A percentile compares a stretch with the other conserved stretches of the same genome.
phyloP scores from a whole-genome alignment of 2,888 invertebrate species.

The Hemithea aestivaria region DNA sequence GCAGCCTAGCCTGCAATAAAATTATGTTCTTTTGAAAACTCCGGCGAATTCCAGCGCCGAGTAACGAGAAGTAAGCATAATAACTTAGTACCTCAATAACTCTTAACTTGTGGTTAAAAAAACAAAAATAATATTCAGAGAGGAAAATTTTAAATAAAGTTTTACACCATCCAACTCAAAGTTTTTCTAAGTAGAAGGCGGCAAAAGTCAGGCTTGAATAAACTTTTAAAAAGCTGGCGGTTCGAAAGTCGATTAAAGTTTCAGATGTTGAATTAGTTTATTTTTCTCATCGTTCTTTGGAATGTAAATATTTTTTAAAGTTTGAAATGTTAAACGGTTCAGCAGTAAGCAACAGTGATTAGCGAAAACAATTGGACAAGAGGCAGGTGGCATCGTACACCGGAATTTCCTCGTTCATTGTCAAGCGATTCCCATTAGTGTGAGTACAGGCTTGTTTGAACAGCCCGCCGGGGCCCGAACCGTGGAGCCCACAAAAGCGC shows the following conservation, averaged over 20 bases:
- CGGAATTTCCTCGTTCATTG: slow-evolving; percentile 65
- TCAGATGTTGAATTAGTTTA: slow-evolving; percentile 18
- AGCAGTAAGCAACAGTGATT: too few relatives aligned
- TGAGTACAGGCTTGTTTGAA: slow-evolving; percentile 29
- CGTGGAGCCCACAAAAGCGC: slow-evolving; percentile 50
- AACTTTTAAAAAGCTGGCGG: slow-evolving; percentile 17
- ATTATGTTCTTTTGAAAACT: slow-evolving; percentile 23
- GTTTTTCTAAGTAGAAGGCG: slow-evolving; percentile 9
- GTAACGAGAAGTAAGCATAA: too few relatives aligned
- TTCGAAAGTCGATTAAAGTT: slow-evolving; percentile 23
- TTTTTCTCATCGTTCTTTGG: too few relatives aligned
- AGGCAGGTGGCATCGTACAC: slow-evolving; percentile 42
- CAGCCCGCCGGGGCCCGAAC: slow-evolving; percentile 36
- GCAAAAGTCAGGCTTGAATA: slow-evolving; percentile 10
- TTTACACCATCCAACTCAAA: slow-evolving; percentile 5
- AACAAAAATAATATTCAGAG: slow-evolving; percentile 9
- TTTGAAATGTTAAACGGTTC: too few relatives aligned
- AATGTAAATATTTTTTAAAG: too few relatives aligned
- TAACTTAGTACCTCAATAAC: background rate
- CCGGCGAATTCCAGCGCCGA: background rate
- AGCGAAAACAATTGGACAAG: slow-evolving; percentile 57
- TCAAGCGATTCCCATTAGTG: slow-evolving; percentile 53
- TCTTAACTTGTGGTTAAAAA: slow-evolving; percentile 3
- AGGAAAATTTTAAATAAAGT: slow-evolving; percentile 11
- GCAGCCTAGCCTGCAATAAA: slow-evolving; percentile 12